Conservation (phyloP, 2,888 invertebrate species). For the Apamea sordens region DNA sequence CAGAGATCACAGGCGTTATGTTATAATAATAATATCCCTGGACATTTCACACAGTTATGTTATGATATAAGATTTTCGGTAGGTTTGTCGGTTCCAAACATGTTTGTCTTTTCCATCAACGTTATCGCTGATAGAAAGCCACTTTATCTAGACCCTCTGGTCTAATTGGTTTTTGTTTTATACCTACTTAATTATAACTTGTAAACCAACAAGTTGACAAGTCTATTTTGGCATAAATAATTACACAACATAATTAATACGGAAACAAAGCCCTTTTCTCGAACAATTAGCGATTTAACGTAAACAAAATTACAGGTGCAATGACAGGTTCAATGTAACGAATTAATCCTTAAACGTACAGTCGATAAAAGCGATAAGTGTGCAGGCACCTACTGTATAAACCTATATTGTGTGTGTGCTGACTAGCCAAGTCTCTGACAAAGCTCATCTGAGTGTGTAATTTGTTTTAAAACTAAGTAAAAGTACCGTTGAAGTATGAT, state of each 20-base stretch:
- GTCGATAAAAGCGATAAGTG: not conserved
- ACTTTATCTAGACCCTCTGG: not conserved
- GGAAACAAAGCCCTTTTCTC: conserved; percentile 25
- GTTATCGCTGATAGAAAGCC: not conserved
- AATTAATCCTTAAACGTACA: conserved; percentile 45
- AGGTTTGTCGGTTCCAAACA: not conserved
- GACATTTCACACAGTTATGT: no score
- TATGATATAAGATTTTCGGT: no score
- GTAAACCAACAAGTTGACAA: not conserved
- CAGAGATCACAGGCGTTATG: no score
- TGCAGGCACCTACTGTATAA: no score
- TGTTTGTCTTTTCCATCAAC: not conserved
- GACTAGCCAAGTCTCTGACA: not conserved
- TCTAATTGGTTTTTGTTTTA: not conserved
- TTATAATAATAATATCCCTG: no score
- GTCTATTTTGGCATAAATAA: not conserved
- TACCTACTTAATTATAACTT: not conserved
- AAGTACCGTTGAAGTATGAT: no score
- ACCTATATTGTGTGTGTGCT: not conserved
- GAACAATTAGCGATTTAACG: conserved; percentile 23
- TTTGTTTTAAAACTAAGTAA: not conserved
- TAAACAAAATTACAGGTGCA: conserved; percentile 44
- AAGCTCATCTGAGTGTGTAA: not conserved
- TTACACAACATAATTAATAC: conserved; percentile 8
- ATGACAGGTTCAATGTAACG: conserved; percentile 46